Conservation (phyloP, 2,888 invertebrate species). For the Altica lythri region DNA sequence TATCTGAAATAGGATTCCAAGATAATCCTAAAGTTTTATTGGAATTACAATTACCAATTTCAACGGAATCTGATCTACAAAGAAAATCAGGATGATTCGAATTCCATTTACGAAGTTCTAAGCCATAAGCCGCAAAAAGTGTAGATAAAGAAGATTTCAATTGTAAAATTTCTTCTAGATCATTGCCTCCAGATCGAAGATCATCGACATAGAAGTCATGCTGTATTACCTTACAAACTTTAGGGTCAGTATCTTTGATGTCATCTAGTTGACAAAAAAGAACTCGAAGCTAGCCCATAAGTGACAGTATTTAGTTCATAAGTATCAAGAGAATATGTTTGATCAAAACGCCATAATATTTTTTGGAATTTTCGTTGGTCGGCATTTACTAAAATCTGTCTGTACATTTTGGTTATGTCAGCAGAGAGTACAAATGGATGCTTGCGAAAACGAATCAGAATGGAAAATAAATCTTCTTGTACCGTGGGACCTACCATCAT, state of each 20-base stretch:
- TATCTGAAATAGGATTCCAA: neutral
- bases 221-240: neutral
- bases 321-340: constrained; percentile 20
- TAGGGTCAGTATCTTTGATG: neutral
- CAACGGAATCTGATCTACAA: neutral
- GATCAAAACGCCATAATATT: constrained; percentile 25
- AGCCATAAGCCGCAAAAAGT: neutral
- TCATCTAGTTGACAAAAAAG: constrained; percentile 17
- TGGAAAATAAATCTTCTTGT: constrained; percentile 25
- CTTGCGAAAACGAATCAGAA: constrained; percentile 28
- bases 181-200: neutral
- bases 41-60: neutral
- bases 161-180: neutral
- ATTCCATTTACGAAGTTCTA: neutral
- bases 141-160: neutral
- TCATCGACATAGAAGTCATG: constrained; percentile 4
- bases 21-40: neutral
- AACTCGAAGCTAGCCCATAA: constrained; percentile 27
- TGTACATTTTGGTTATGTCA: constrained; percentile 35
- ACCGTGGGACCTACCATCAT: constrained; percentile 24
- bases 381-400: constrained; percentile 13
- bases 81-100: neutral
- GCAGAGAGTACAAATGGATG: constrained; percentile 28
- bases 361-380: constrained; percentile 13
- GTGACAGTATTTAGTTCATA: constrained; percentile 33